These are phyloP conservation scores for Trogon surrucura DNA, from an alignment of 2,113 vertebrate genomes.

Conservation along the genomic window DNA sequence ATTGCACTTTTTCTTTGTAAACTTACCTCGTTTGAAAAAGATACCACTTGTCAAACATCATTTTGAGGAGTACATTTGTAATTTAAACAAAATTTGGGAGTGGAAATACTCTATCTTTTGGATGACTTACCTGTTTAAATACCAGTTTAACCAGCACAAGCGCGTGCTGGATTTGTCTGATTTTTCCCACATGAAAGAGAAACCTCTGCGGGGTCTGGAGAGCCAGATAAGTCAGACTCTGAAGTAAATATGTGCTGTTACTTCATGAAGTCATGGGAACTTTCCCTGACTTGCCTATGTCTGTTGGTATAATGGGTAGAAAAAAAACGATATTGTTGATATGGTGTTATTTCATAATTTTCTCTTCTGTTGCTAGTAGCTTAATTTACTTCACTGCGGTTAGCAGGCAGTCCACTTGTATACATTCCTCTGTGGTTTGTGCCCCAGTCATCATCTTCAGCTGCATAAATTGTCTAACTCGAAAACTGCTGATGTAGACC, in stretches of 20 bases:
- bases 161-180: not conserved
- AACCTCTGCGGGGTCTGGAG: accelerated
- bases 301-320: accelerated
- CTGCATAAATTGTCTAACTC: constrained; percentile 48
- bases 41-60: not conserved
- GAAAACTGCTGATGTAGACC: constrained; percentile 46
- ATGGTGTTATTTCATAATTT: not conserved
- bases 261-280: not conserved
- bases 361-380: not conserved
- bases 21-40: not conserved
- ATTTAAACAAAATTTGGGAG: not conserved
- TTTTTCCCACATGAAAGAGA: not conserved
- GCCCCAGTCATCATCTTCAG: constrained; percentile 11
- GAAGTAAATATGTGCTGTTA: not conserved
- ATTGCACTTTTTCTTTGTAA: not conserved
- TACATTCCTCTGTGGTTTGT: constrained; percentile 22
- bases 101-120: not conserved
- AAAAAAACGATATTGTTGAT: not conserved
- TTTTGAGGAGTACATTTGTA: not conserved
- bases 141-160: not conserved
- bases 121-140: not conserved
- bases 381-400: not conserved
- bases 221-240: not conserved
- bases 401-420: not conserved
- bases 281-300: not conserved